These are phyloP conservation scores for Boulengeromyrus knoepffleri DNA, from an alignment of 2,113 vertebrate genomes.

Conservation along the genomic window DNA sequence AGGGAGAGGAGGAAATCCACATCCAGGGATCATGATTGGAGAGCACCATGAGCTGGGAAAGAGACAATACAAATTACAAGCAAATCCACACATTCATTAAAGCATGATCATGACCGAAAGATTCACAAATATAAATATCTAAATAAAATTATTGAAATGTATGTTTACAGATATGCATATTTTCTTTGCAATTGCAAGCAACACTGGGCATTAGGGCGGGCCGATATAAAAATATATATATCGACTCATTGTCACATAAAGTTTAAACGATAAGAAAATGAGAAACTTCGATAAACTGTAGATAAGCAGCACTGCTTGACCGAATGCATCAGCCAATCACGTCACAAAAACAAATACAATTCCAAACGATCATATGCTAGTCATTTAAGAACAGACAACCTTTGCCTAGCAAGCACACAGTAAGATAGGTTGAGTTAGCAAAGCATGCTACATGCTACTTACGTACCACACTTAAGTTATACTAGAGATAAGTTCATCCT, in stretches of 20 bases:
- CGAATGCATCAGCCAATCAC: not conserved
- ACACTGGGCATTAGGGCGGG: not conserved
- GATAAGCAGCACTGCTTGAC: not conserved
- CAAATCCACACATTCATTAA: not conserved
- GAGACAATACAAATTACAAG: not conserved
- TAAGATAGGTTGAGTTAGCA: not conserved
- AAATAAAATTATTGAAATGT: not conserved
- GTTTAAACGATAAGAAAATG: not conserved
- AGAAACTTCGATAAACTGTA: not conserved
- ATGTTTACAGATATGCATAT: not conserved
- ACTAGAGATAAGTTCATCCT: not conserved
- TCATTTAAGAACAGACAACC: not conserved
- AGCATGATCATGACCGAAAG: not conserved
- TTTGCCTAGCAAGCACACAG: not conserved
- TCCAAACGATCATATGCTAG: not conserved
- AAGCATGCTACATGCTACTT: not conserved
- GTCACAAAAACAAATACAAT: not conserved
- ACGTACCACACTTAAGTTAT: not conserved
- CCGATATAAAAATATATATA: not conserved
- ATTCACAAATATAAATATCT: not conserved
- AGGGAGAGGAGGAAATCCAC: constrained; percentile 74
- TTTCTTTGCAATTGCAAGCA: not conserved
- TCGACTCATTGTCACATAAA: not conserved
- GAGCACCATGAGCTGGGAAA: constrained; percentile 50
- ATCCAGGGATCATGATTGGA: constrained; percentile 62